A percentile compares a stretch with the other conserved stretches of the same genome.
These are phyloP conservation scores for Machimus atricapillus DNA, from an alignment of 2,888 invertebrate species.

Conservation along the genomic window DNA sequence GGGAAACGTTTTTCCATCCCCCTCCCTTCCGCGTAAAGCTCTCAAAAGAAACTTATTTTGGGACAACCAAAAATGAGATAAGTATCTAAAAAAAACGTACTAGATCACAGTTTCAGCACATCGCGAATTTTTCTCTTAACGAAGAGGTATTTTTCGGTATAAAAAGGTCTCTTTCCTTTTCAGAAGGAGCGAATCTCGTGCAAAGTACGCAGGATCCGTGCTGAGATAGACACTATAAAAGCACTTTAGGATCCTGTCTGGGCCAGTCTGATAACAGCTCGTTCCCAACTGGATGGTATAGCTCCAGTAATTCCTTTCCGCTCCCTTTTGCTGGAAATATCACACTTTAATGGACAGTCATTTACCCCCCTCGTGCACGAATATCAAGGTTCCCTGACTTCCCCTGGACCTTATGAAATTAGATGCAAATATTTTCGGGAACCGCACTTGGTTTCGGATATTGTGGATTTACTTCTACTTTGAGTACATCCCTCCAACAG, in stretches of 20 bases:
- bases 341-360: neutral
- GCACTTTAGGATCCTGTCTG: constrained; percentile 13
- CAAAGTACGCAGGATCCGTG: neutral
- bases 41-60: neutral
- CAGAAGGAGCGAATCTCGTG: neutral
- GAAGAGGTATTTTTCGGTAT: neutral
- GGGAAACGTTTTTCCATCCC: neutral
- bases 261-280: constrained; percentile 35
- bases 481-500: neutral
- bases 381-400: neutral
- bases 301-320: neutral
- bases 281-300: neutral
- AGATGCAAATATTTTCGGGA: constrained; percentile 14
- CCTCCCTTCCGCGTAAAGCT: neutral
- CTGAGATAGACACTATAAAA: neutral
- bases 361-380: neutral
- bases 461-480: neutral
- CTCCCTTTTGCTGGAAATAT: neutral
- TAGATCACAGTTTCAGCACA: neutral
- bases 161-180: neutral
- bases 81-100: neutral
- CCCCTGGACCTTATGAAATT: neutral
- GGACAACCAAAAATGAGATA: neutral
- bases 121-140: neutral
- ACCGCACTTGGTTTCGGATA: neutral